Evolutionary conservation across 2,113 vertebrate genomes (phyloP).

Genomic region (Zapornia atra): DNA sequence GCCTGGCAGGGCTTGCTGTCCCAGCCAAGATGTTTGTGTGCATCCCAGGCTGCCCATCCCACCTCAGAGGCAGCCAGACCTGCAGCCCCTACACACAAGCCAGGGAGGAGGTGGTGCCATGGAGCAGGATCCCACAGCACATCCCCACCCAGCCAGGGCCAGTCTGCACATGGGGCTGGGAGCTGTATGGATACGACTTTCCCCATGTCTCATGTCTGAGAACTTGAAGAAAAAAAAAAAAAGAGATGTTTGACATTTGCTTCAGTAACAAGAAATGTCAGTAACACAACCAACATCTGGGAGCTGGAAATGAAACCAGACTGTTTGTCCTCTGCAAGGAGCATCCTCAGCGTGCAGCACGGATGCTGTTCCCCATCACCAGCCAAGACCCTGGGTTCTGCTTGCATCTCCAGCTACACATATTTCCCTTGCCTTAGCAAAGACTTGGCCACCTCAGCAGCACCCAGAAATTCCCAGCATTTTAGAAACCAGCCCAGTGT

Average conservation of each 20-base stretch:
- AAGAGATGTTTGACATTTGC: not conserved
- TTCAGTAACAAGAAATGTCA: not conserved
- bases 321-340: not conserved
- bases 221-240: not conserved
- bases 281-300: not conserved
- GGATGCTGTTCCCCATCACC: rapidly evolving
- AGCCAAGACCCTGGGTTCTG: rapidly evolving
- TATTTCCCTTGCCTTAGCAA: not conserved
- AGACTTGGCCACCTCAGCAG: not conserved
- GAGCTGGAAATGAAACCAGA: not conserved
- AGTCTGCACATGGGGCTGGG: not conserved
- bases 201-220: rapidly evolving
- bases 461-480: not conserved
- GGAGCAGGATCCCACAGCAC: rapidly evolving
- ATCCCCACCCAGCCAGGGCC: not conserved
- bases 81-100: rapidly evolving
- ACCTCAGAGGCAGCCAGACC: rapidly evolving
- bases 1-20: not conserved
- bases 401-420: rapidly evolving
- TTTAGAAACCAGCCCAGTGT: not conserved
- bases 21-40: not conserved
- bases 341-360: not conserved
- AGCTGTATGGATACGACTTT: not conserved
- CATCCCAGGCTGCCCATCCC: rapidly evolving
- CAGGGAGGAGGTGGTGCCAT: rapidly evolving